phyloP scores from a whole-genome alignment of 1,140 invertebrate species.

The Musca domestica region DNA sequence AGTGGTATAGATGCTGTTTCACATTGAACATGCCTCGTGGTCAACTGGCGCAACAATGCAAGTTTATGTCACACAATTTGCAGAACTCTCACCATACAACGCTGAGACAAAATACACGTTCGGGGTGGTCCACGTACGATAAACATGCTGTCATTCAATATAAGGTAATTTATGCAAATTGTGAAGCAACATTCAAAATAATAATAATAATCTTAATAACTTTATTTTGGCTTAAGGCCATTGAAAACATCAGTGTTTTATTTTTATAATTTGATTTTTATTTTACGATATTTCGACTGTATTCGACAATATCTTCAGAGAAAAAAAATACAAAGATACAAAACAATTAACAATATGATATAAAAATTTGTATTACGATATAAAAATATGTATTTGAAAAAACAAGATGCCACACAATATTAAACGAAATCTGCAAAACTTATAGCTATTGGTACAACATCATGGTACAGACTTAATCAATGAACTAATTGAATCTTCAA shows the following conservation, averaged over 20 bases:
- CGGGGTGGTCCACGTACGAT: constrained; percentile 41
- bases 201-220: too few relatives aligned
- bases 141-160: constrained; percentile 31
- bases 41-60: constrained; percentile 65
- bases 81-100: constrained; percentile 62
- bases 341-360: too few relatives aligned
- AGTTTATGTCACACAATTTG: constrained; percentile 67
- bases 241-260: too few relatives aligned
- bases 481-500: too few relatives aligned
- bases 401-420: too few relatives aligned
- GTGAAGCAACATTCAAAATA: too few relatives aligned
- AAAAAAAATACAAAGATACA: background rate
- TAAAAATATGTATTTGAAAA: too few relatives aligned
- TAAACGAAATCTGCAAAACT: too few relatives aligned
- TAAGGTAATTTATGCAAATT: constrained; percentile 22
- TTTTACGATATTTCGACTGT: background rate
- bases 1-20: constrained; percentile 59
- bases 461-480: too few relatives aligned
- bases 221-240: background rate
- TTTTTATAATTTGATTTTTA: too few relatives aligned
- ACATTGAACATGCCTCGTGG: constrained; percentile 71
- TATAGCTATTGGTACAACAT: too few relatives aligned
- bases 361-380: background rate
- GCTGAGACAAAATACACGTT: constrained; percentile 48
- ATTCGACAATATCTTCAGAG: background rate